Evolutionary conservation across 2,113 vertebrate genomes (phyloP), one percentile per base, ranked within the genome.

Genomic region (Equus przewalskii): DNA sequence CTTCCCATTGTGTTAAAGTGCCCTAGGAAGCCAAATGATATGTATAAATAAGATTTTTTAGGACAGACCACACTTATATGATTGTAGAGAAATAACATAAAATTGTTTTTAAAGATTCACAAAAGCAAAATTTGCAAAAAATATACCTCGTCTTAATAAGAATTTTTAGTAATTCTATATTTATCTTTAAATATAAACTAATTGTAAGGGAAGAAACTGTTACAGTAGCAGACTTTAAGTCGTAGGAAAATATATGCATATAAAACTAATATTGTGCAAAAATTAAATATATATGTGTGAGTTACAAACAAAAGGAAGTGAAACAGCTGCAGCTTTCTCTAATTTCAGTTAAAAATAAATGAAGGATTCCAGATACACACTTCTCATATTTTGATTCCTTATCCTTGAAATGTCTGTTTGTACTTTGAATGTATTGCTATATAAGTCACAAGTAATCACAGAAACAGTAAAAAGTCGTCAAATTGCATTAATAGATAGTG

Each of bases 391-490:
- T 87, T 81, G 18, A 96, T 81, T 92, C 11, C n/a, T 87, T 95
- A 64, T 82, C 30, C 24, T 21, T 80, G 11, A 96, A 96, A 49
- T 95, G 94, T 10, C 12, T 94, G 58, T 67, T 75, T 94, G 6
- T 95, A 79, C 19, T 93, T 93, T 79, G 70, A 94, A 75, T 70
- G 33, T 70, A 65, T 76, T 72, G 15, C 12, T 93, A 36, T 84
- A 21, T 54, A 94, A 91, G 46, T 96, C 75, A 92, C 46, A 86
- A 83, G 10, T 76, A 94, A 97, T 80, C 82, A 96, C 26, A 81
- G 60, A 90, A 96, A 89, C 30, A 91, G 44, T 82, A 73, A 91
- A 96, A 72, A 58, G 28, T 89, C 91, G 83, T 83, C 92, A 96
- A 62, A 86, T 44, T 79, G 19, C 69, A 88, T 75, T 93, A 84